Evolutionary conservation across 2,113 vertebrate genomes (phyloP), one percentile per base, ranked within the genome.

Genomic region (Zapornia atra): DNA sequence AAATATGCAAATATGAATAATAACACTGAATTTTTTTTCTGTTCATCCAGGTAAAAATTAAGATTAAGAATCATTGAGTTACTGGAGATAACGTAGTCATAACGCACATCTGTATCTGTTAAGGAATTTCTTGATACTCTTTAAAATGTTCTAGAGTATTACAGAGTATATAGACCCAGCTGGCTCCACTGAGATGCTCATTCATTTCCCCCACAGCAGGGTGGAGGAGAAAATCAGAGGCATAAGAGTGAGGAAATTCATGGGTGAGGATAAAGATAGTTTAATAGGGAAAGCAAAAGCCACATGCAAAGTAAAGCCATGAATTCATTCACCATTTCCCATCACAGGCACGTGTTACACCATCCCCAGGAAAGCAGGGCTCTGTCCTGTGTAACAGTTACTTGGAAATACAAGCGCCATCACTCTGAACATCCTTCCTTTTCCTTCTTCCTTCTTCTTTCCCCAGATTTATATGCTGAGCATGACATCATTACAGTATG

Each of bases 301-400:
- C 0, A 2, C 18, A 12, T 72, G 15, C 21, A 84, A 21, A 69
- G 38, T 21, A 50, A 72, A 63, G 4, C 4, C 34, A 56, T 18
- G 36, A 44, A 72, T 73, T 73, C 0, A n/a, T 22, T 51, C 22
- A 3, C 9, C 6, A 0, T 16, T 40, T 81, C n/a, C 25, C 29
- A 16, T 6, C 0, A 18, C 48, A 50, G 69, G 78, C 46, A 77
- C 14, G 5, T 29, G 33, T 19, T 80, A 48, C 59, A n/a, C 25
- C 54, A 42, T 56, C 13, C 22, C 56, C 64, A 77, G 66, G 44
- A 82, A 26, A 81, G 63, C 33, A 21, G 50, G 28, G 12, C 28
- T 69, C 50, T 21, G 15, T 15, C 59, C n/a, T 0, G 2, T 0
- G 0, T 2, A n/a, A 10, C 1, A 1, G 10, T n/a, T 9, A 59